Conservation (phyloP, 1,140 invertebrate genomes). For the Euura saliciscinereae region DNA sequence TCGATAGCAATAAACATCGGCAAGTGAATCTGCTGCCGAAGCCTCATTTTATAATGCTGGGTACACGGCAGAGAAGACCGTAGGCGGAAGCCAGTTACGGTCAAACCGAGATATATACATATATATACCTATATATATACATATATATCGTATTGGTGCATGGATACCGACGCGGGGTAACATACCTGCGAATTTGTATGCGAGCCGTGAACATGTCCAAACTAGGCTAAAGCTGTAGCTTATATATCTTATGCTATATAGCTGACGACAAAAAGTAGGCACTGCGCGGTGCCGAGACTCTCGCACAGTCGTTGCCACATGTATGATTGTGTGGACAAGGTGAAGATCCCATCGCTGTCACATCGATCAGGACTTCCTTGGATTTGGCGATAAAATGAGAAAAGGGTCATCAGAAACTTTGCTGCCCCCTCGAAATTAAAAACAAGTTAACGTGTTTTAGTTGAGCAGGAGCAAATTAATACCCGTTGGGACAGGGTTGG, state of each 20-base stretch:
- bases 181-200: neutral
- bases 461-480: neutral
- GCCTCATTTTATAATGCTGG: neutral
- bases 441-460: too few relatives aligned
- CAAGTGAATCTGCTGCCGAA: neutral
- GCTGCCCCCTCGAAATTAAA: too few relatives aligned
- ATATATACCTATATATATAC: too few relatives aligned
- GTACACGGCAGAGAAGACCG: too few relatives aligned
- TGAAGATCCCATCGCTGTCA: neutral
- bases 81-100: neutral
- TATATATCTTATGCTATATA: neutral
- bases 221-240: conserved; percentile 1
- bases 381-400: neutral
- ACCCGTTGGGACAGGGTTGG: neutral
- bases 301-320: neutral
- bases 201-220: neutral
- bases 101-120: neutral
- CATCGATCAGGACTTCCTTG: neutral
- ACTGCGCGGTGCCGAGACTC: neutral
- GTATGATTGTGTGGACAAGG: neutral
- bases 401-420: neutral
- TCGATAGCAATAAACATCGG: neutral
- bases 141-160: too few relatives aligned
- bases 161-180: neutral
- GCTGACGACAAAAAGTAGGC: neutral